Base-by-base conservation (phyloP, 2,888 invertebrate species). In the Heteromurus nitidus region DNA sequence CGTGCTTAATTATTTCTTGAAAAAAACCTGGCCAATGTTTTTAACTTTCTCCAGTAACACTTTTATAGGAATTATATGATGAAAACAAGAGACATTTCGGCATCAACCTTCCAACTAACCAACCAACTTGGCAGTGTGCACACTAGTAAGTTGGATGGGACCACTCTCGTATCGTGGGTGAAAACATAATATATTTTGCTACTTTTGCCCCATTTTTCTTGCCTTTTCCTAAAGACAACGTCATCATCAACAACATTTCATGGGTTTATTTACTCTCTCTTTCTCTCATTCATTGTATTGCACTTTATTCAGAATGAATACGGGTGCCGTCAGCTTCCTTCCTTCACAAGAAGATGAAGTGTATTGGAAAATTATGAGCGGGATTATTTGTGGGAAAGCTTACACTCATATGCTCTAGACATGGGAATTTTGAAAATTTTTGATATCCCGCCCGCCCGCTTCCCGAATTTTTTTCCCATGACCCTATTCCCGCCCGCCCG, bases 331-430 rank as follows among this genome's bases (percentile, higher is more conserved):
- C 36, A 47, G n/a, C 47, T 36, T 36, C 36, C 36, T 36, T 13
- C 36, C 36, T 36, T 36, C 36, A 36, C 36, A 47, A 47, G 13
- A 26, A 55, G 55, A 55, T 22, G 55, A 55, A 55, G 55, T 55
- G 55, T 55, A 55, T 55, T 55, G 55, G 55, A 55, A 55, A 55
- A 55, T 55, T 55, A 55, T 55, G 55, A 55, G 55, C 7, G 13
- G 55, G 55, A 55, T 55, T 55, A 55, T 55, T 9, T 5, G 36
- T 9, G 36, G 5, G 36, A 36, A 36, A 36, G 36, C 36, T 9
- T 36, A 36, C 13, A 36, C 36, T 13, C 5, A 36, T 9, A 36
- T 36, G 13, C 36, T 36, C 13, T 36, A 9, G 13, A 5, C 13
- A 9, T 36, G n/a, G n/a, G n/a, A n/a, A n/a, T 36, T 36, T 5